Evolutionary conservation across 2,113 vertebrate genomes (phyloP).

Genomic region (Hemiprocne comata): DNA sequence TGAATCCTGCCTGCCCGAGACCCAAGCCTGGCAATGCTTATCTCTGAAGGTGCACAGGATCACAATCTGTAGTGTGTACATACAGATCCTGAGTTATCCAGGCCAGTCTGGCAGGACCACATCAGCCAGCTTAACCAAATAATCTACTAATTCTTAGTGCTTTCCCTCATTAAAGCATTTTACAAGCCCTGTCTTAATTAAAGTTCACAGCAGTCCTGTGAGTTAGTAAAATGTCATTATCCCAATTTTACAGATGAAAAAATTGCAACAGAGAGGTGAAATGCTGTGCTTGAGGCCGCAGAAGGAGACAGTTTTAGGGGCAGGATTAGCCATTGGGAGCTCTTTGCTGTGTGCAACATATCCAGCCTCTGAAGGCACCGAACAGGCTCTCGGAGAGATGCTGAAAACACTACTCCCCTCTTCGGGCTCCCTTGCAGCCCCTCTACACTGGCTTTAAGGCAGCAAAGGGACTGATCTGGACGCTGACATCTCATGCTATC

Average conservation of each 20-base stretch:
- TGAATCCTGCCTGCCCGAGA: not conserved
- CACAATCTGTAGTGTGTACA: not conserved
- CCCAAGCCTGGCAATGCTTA: not conserved
- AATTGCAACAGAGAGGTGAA: slow-evolving; percentile 36
- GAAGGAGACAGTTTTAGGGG: not conserved
- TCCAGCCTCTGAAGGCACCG: not conserved
- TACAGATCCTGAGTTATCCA: not conserved
- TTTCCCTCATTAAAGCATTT: slow-evolving; percentile 58
- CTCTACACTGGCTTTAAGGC: not conserved
- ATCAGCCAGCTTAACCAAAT: slow-evolving; percentile 30
- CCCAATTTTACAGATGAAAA: slow-evolving; percentile 64
- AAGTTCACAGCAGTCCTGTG: slow-evolving; percentile 40
- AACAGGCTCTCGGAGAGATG: not conserved
- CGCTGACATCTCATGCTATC: not conserved
- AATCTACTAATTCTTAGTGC: slow-evolving; percentile 1
- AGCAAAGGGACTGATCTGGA: not conserved
- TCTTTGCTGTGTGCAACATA: not conserved
- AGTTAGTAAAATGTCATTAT: slow-evolving; percentile 56
- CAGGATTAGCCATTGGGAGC: not conserved
- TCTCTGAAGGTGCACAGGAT: not conserved
- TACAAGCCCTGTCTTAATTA: slow-evolving; percentile 50
- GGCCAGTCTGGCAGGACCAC: not conserved
- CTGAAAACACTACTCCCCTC: not conserved
- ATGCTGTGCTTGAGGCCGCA: not conserved
- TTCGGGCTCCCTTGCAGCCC: not conserved